A percentile compares a stretch with the other conserved stretches of the same genome.
Evolutionary conservation across 2,113 vertebrate genomes (phyloP).

Genomic region (Corvus hawaiiensis): DNA sequence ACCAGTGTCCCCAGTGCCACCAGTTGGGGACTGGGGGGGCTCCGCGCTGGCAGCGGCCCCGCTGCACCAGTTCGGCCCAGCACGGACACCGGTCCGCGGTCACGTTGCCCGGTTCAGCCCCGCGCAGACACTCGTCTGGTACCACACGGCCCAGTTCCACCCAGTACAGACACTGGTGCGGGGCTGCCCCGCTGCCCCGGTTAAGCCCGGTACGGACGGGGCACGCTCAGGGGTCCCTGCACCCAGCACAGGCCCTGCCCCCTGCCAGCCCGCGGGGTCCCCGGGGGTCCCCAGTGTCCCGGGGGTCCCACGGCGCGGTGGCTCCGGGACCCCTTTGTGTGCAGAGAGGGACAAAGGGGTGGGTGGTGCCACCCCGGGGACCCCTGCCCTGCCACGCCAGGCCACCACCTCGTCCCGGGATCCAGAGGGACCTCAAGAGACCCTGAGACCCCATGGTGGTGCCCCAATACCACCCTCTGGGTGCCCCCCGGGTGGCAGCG

Average conservation of each 20-base stretch:
- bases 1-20: not conserved
- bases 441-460: not conserved
- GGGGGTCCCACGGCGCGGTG: rapidly evolving
- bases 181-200: not conserved
- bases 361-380: not conserved
- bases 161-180: rapidly evolving
- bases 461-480: not conserved
- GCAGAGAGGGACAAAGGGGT: not conserved
- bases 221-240: not conserved
- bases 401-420: not conserved
- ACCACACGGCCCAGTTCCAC: not conserved
- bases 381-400: not conserved
- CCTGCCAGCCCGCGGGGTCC: not conserved
- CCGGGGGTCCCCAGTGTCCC: not conserved
- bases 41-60: not conserved
- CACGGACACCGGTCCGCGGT: rapidly evolving
- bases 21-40: not conserved
- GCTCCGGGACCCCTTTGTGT: not conserved
- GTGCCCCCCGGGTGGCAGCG: too few species aligned
- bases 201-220: not conserved
- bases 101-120: not conserved
- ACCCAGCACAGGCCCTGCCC: not conserved
- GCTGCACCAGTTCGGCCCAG: not conserved
- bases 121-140: rapidly evolving
- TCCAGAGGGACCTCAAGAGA: not conserved